phyloP scores from a whole-genome alignment of 2,113 vertebrate genomes.

The Himantopus leucocephalus region DNA sequence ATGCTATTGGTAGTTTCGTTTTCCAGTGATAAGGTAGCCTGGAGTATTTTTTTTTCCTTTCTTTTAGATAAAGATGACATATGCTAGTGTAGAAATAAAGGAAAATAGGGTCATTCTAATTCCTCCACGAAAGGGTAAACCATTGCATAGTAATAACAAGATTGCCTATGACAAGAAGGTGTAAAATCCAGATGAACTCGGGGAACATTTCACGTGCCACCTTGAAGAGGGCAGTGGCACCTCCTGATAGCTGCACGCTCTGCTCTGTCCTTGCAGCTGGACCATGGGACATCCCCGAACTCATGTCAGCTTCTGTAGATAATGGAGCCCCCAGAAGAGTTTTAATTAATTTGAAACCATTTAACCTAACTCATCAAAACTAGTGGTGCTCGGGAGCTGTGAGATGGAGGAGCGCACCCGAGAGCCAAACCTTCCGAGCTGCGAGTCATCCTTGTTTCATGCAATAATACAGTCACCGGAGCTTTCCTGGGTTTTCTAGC shows the following conservation, averaged over 20 bases:
- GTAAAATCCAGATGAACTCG: not conserved
- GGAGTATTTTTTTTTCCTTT: not conserved
- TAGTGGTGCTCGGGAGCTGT: not conserved
- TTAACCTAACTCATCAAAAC: not conserved
- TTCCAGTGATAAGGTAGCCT: constrained; percentile 27
- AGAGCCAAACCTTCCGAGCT: not conserved
- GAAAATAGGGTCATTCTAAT: not conserved
- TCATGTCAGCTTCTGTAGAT: not conserved
- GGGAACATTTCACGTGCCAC: not conserved
- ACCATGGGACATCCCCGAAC: not conserved
- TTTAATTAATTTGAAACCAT: not conserved
- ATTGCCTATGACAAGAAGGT: not conserved
- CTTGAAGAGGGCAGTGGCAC: not conserved
- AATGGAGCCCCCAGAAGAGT: not conserved
- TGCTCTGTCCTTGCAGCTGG: not conserved
- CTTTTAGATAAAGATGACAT: not conserved
- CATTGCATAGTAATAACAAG: not conserved
- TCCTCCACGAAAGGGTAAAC: not conserved
- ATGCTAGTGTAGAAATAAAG: not conserved
- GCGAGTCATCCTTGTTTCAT: not conserved
- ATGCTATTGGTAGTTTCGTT: not conserved
- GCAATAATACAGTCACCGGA: not conserved
- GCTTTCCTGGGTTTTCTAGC: not conserved
- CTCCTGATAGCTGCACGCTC: not conserved
- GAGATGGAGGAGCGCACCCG: not conserved